These are phyloP conservation scores for Otocyon megalotis DNA, from an alignment of 2,113 vertebrate species.

Conservation along the genomic window DNA sequence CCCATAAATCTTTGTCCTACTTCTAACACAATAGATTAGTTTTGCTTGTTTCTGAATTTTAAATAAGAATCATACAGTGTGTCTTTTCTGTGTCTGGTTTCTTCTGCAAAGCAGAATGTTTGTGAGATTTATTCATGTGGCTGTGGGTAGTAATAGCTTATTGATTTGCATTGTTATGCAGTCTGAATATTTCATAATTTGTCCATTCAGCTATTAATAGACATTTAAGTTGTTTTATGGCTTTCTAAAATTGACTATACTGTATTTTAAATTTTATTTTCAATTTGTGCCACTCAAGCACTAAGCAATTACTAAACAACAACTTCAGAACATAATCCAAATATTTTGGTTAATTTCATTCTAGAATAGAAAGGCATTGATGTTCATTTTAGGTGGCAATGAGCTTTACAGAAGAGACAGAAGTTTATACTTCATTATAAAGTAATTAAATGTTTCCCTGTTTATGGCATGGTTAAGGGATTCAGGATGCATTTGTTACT, in stretches of 20 bases:
- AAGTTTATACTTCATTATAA: not conserved
- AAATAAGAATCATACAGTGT: not conserved
- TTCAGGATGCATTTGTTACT: not conserved
- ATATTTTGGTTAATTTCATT: constrained; percentile 28
- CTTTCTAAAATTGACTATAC: not conserved
- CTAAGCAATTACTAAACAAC: not conserved
- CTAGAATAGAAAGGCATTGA: not conserved
- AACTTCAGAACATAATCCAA: not conserved
- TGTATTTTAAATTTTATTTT: constrained; percentile 20
- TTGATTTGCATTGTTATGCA: not conserved
- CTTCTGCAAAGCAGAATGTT: not conserved
- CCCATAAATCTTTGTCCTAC: not conserved
- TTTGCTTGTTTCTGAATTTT: not conserved
- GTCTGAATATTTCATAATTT: not conserved
- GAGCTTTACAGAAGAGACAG: not conserved
- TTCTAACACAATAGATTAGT: not conserved
- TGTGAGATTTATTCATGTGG: not conserved
- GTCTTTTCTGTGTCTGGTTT: not conserved
- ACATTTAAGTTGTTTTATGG: not conserved
- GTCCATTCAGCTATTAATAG: not conserved
- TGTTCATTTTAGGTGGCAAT: not conserved
- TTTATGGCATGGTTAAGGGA: not conserved
- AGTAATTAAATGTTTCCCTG: not conserved
- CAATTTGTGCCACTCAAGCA: not conserved
- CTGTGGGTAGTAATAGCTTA: not conserved